Conservation (phyloP, 2,797 vertebrate species). For the Champsocephalus esox region DNA sequence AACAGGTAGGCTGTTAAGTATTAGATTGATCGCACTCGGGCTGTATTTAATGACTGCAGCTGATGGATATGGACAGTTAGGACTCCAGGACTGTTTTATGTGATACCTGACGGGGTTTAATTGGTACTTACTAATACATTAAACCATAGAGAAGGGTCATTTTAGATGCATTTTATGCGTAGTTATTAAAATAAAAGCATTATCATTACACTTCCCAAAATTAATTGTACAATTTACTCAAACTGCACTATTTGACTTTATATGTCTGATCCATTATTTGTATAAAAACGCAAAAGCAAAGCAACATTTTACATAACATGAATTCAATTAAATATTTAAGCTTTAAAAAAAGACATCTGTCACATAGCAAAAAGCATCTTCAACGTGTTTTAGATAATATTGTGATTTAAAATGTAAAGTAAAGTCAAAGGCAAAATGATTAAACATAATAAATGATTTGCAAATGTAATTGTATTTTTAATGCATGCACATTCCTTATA, state of each 20-base stretch:
- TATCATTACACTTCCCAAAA: not conserved
- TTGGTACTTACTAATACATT: not conserved
- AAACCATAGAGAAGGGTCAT: not conserved
- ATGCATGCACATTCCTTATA: not conserved
- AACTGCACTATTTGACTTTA: not conserved
- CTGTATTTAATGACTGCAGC: constrained; percentile 42
- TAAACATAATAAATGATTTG: not conserved
- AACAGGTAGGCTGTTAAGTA: constrained; percentile 70
- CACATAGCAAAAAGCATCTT: not conserved
- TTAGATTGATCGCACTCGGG: constrained; percentile 38
- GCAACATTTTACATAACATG: no score
- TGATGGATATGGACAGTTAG: constrained; percentile 15
- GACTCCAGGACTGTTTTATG: not conserved
- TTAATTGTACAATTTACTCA: not conserved
- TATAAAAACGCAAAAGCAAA: no score
- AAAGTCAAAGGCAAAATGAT: not conserved
- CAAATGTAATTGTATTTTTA: not conserved
- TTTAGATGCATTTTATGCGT: not conserved
- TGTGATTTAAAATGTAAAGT: not conserved
- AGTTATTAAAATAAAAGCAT: not conserved
- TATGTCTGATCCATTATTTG: no score
- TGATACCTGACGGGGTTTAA: not conserved
- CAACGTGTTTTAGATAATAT: not conserved
- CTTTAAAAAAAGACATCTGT: not conserved
- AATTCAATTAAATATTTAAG: no score